Evolutionary conservation across 1,140 invertebrate genomes (phyloP).

Genomic region (Drosophila kepulauana): DNA sequence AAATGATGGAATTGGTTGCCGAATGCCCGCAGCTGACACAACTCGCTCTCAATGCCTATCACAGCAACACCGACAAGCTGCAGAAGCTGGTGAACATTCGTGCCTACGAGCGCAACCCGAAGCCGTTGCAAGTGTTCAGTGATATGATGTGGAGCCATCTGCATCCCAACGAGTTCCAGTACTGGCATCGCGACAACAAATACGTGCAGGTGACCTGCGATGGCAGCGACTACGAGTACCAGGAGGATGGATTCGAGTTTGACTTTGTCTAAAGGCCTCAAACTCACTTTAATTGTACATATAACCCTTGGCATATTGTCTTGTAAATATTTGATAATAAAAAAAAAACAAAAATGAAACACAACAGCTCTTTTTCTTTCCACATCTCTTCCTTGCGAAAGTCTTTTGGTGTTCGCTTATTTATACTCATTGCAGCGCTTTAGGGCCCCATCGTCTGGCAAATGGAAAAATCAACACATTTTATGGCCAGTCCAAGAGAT

Average conservation of each 20-base stretch:
- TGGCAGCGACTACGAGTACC: conserved; percentile 58
- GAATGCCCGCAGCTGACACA: conserved; percentile 56
- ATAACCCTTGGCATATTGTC: conserved; percentile 25
- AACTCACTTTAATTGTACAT: conserved; percentile 11
- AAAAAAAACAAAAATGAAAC: conserved; percentile 16
- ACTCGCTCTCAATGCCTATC: conserved; percentile 59
- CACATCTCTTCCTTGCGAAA: conserved; percentile 14
- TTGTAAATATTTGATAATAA: conserved; percentile 41
- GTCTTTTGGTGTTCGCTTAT: conserved; percentile 42
- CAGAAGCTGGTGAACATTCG: conserved; percentile 56
- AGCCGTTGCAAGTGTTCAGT: conserved; percentile 59
- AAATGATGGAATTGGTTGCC: conserved; percentile 59
- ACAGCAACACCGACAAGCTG: conserved; percentile 62
- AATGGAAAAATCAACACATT: conserved; percentile 82
- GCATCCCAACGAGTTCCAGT: conserved; percentile 46
- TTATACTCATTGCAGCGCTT: conserved; percentile 74
- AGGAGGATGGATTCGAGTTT: conserved; percentile 74
- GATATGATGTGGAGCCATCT: conserved; percentile 64
- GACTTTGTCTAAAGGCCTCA: conserved; percentile 19
- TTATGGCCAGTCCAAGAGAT: conserved; percentile 66
- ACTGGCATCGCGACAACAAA: conserved; percentile 48
- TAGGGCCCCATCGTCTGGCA: conserved; percentile 59
- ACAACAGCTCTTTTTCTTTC: neutral
- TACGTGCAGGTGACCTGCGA: conserved; percentile 71
- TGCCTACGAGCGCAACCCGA: conserved; percentile 39